Evolutionary conservation across 2,888 invertebrate species (phyloP), one percentile per base, ranked within the genome.

Genomic region (Agrotis ipsilon): DNA sequence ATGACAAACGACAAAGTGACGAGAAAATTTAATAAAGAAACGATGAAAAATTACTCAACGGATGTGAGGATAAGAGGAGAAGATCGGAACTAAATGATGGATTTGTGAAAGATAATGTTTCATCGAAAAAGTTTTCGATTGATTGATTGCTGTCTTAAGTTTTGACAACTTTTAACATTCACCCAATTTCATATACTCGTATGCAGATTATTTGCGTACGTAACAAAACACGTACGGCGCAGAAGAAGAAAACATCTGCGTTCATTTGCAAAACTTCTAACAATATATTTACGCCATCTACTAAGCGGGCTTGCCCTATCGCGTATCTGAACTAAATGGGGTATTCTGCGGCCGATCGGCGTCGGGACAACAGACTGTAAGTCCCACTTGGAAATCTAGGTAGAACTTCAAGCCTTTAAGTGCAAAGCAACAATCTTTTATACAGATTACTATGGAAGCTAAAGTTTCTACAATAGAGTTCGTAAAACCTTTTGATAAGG

Each of bases 321-420:
- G 64, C 58, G 51, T 59, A 63, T 66, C 58, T 52, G 27, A 58
- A 27, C 46, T 67, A 48, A 80, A 71, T 55, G 48, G 58, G 48
- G 48, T 19, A 27, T 64, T 58, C 46, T 60, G 57, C 54, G 60
- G 51, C 51, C 46, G 48, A 72, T 74, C 24, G 19, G 51, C n/a
- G 19, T 39, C 55, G 68, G 55, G 71, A 82, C 72, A 62, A 68
- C 68, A 55, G 27, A 52, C 78, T 81, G 82, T 82, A 82, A 86
- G 78, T 74, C 62, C 39, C 64, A 77, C 79, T 84, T 79, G 61
- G 67, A 78, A 78, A 67, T 80, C 55, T 63, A 78, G 74, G 72
- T 70, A 64, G 64, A 72, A 73, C 72, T 52, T 52, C 27, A 46
- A 79, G 46, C 72, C 48, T 43, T 81, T 83, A 74, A 73, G 68